Percentiles rank a stretch among this genome's conserved stretches.
phyloP scores from a whole-genome alignment of 2,888 invertebrate genomes.

The Herminia tarsipennalis region DNA sequence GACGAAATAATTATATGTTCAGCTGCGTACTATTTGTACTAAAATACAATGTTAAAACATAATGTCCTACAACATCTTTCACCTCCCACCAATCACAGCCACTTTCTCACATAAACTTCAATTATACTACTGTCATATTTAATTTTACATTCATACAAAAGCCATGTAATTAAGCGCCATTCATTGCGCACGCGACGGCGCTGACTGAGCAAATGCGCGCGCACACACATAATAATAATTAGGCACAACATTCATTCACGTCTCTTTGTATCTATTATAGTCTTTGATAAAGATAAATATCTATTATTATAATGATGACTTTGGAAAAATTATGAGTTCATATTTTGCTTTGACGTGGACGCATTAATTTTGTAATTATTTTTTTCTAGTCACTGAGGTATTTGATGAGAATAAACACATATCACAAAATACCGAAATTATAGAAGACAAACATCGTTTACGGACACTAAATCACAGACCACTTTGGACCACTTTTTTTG shows the following conservation, averaged over 20 bases:
- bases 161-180: slow-evolving; percentile 38
- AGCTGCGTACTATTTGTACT: too few relatives aligned
- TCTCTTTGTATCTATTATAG: slow-evolving; percentile 34
- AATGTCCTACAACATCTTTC: too few relatives aligned
- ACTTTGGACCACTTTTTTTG: too few relatives aligned
- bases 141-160: slow-evolving; percentile 20
- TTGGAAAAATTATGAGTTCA: background rate
- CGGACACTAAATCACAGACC: too few relatives aligned
- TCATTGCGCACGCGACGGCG: slow-evolving; percentile 26
- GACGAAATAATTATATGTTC: too few relatives aligned
- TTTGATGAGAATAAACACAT: too few relatives aligned
- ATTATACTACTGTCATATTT: slow-evolving; percentile 27
- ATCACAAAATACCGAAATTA: too few relatives aligned
- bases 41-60: too few relatives aligned
- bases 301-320: slow-evolving; percentile 29
- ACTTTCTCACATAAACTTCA: slow-evolving; percentile 32
- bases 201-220: slow-evolving; percentile 37
- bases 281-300: slow-evolving; percentile 37
- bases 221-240: slow-evolving; percentile 26
- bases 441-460: too few relatives aligned
- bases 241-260: slow-evolving; percentile 40
- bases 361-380: background rate
- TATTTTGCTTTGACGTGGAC: slow-evolving; percentile 2
- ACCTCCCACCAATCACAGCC: slow-evolving; percentile 3
- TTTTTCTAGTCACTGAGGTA: too few relatives aligned